Percentiles rank a stretch among this genome's conserved stretches.
These are phyloP conservation scores for Therioaphis trifolii DNA, from an alignment of 2,888 invertebrate genomes.

Conservation along the genomic window DNA sequence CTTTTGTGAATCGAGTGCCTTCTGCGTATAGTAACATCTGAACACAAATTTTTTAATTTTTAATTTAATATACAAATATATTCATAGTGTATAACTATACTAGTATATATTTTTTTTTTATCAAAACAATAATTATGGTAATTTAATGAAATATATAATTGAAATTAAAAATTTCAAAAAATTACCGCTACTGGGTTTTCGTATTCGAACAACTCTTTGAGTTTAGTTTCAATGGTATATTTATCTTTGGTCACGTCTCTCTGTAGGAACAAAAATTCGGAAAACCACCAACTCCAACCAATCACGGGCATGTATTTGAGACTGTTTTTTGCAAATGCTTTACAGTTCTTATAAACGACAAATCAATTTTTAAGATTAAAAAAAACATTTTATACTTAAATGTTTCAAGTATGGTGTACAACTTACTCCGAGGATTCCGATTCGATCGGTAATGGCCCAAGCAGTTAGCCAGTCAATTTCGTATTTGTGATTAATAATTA, in stretches of 20 bases:
- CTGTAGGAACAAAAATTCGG: conserved; percentile 93
- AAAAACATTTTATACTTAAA: background rate
- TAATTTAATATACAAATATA: no score
- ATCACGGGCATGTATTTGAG: conserved; percentile 91
- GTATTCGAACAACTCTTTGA: conserved; percentile 85
- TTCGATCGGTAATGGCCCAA: conserved; percentile 88
- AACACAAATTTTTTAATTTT: background rate
- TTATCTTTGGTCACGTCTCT: conserved; percentile 92
- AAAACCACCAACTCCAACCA: conserved; percentile 97
- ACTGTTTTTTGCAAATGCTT: conserved; percentile 93
- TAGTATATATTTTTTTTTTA: no score
- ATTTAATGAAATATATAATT: no score
- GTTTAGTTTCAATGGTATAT: conserved; percentile 82
- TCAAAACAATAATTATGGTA: no score
- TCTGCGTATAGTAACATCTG: conserved; percentile 90
- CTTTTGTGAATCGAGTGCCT: conserved; percentile 89
- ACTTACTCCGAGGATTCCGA: conserved; percentile 84
- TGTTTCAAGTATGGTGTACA: conserved; percentile 20
- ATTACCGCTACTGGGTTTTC: conserved; percentile 90
- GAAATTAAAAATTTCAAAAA: conserved; percentile 64
- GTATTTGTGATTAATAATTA: conserved; percentile 94
- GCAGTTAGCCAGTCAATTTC: conserved; percentile 97
- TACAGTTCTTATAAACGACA: conserved; percentile 80
- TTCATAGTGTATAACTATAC: no score
- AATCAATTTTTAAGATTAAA: background rate